These are phyloP conservation scores for Chaitophorus viminalis DNA, from an alignment of 2,888 invertebrate genomes.

Conservation along the genomic window DNA sequence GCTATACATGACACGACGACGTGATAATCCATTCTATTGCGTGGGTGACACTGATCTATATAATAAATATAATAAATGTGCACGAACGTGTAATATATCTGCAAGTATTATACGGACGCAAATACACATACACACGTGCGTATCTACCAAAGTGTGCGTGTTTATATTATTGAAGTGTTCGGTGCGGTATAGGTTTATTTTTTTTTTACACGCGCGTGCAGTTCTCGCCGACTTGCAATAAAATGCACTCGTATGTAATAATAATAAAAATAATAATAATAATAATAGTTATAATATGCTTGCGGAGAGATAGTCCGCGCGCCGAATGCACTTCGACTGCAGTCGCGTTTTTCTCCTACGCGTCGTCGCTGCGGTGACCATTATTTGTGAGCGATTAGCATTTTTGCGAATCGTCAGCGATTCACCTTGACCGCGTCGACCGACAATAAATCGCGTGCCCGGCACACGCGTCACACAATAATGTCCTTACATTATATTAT, in stretches of 20 bases:
- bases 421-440: neutral
- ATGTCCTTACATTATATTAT: neutral
- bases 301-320: too few species aligned
- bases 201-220: neutral
- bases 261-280: too few species aligned
- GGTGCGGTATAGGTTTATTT: neutral
- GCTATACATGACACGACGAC: neutral
- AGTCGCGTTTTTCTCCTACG: neutral
- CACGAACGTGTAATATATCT: neutral
- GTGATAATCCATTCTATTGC: constrained; percentile 11
- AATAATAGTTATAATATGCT: too few species aligned
- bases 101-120: too few species aligned
- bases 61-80: neutral
- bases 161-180: neutral
- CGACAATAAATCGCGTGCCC: neutral
- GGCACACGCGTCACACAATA: constrained; percentile 11
- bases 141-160: neutral
- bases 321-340: too few species aligned
- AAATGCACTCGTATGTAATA: too few species aligned
- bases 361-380: neutral
- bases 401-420: constrained; percentile 10
- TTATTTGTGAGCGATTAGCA: neutral
- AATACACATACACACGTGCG: too few species aligned
- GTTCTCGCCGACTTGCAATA: constrained; percentile 13
- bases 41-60: constrained; percentile 41